These are phyloP conservation scores for Prolemur simus DNA, from an alignment of 2,113 vertebrate genomes.

Conservation along the genomic window DNA sequence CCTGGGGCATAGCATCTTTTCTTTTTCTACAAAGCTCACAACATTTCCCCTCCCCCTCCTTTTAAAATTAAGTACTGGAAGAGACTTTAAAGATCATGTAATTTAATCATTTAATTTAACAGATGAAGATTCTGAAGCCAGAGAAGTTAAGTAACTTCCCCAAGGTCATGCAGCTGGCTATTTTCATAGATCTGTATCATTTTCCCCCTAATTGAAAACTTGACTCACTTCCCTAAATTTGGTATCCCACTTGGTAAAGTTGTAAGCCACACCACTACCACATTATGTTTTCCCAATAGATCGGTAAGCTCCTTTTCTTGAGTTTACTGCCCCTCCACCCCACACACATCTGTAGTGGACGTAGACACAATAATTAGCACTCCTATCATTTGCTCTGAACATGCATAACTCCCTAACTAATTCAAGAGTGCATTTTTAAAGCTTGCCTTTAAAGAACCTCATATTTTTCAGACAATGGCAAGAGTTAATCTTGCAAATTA, in stretches of 20 bases:
- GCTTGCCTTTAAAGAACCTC: background rate
- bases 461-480: constrained; percentile 22
- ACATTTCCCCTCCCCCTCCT: background rate
- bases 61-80: background rate
- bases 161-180: background rate
- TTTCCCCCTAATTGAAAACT: constrained; percentile 15
- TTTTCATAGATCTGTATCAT: background rate
- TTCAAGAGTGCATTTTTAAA: background rate
- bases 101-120: constrained; percentile 24
- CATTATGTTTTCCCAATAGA: background rate
- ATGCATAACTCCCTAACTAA: background rate
- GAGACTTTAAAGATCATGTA: background rate
- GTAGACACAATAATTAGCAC: background rate
- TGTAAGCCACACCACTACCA: background rate
- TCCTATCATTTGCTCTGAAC: background rate
- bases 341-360: background rate
- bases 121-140: constrained; percentile 1
- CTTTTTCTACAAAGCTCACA: background rate
- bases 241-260: background rate
- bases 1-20: background rate
- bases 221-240: background rate
- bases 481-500: constrained; percentile 67
- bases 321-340: background rate
- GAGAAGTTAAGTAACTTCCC: background rate
- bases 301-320: background rate